Base-by-base conservation (phyloP, 2,113 vertebrate species). In the Pseudonaja textilis region DNA sequence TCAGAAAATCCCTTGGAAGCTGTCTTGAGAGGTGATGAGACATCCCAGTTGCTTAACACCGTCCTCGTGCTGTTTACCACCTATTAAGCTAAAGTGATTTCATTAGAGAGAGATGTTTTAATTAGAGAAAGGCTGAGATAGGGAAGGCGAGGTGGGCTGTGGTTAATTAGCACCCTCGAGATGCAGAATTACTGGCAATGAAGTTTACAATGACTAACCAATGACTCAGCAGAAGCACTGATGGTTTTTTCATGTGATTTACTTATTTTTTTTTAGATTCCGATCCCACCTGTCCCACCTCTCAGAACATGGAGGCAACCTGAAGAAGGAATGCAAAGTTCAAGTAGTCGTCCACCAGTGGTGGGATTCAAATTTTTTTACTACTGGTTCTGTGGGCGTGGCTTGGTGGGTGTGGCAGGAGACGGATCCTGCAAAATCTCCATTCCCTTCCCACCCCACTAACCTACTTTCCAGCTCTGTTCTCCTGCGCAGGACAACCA, bases 51-150 rank as follows among this genome's bases (percentile, higher is more conserved):
- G 11, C 25, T 59, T 34, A 47, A 26, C 42, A 50, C 12, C 4
- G 4, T 81, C 81, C 7, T 14, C 1, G 4, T 26, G 47, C 9
- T 93, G 52, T 88, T 88, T 91, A 52, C 86, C 7, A 54, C 20
- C 59, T 2, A 20, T 81, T 88, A 91, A 55, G 85, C 59, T 34
- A 23, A 74, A n/a, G 61, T 56, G 69, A 91, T 91, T 93, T 91
- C 87, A 88, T 91, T 88, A 85, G 93, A 88, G 34, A n/a, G 55
- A 52, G 64, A 57, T 22, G 2, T 85, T 93, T 91, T 93, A 93
- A 93, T 93, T 91, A 93, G 22, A 25, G 54, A 23, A 18, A 81
- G 81, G 50, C 81, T 16, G 47, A 47, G 56, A 64, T 5, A 59
- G 45, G n/a, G 29, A 45, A 25, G 86, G 20, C 3, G 61, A 42